Conservation (phyloP, 2,888 invertebrate genomes). For the Microctonus brassicae region DNA sequence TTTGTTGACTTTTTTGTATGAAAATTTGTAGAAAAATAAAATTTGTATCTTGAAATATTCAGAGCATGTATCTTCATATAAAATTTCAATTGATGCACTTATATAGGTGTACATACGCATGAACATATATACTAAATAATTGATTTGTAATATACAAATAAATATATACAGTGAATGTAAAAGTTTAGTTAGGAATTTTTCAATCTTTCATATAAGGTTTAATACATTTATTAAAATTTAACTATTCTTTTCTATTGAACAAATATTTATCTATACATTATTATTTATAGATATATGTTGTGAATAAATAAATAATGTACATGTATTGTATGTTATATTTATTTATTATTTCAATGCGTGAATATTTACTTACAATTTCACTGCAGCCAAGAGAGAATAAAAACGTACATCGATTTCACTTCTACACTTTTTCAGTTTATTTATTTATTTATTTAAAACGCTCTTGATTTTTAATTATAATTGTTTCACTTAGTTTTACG, state of each 20-base stretch:
- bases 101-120: background rate
- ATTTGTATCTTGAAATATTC: slow-evolving; percentile 12
- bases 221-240: too few species aligned
- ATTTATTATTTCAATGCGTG: background rate
- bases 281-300: too few species aligned
- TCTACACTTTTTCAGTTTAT: background rate
- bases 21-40: background rate
- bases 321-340: too few species aligned
- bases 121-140: background rate
- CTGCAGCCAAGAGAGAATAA: background rate
- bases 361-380: slow-evolving; percentile 12
- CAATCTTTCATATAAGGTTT: background rate
- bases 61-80: background rate
- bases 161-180: background rate
- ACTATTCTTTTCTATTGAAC: too few species aligned
- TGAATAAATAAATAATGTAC: too few species aligned
- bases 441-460: background rate
- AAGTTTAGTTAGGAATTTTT: background rate
- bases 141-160: background rate
- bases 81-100: too few species aligned
- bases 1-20: background rate
- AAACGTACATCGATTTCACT: slow-evolving; percentile 4
- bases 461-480: too few species aligned
- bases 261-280: too few species aligned
- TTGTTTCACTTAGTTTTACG: background rate